Base-by-base conservation (phyloP, 2,888 invertebrate species). In the Eulithis prunata region DNA sequence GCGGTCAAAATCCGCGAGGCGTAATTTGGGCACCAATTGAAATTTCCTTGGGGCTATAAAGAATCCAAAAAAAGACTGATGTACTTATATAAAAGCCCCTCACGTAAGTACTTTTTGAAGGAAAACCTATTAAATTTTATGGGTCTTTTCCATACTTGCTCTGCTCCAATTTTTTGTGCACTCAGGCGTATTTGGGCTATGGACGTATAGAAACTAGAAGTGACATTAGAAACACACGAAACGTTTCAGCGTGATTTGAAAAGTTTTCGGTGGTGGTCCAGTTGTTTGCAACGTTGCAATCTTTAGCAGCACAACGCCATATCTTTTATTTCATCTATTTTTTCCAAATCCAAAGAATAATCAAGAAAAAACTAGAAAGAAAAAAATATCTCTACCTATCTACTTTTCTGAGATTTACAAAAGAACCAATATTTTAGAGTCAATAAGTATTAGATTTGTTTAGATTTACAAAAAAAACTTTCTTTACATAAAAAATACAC, bases 111-210 rank as follows among this genome's bases (percentile, higher is more conserved):
- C 82, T 89, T 90, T 89, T 90, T 89, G 88, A 82, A 86, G 90
- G 89, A 90, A 91, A 91, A 83, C 89, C 87, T 91, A 91, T 91
- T 90, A 91, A 92, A 89, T 91, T 92, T 92, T 91, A 91, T 87
- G 91, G 82, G 81, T 84, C 88, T 90, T 91, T 89, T 90, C 91
- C 91, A 90, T 91, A 90, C 89, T 79, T 80, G 90, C 81, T 79
- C 79, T 91, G 91, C 91, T 91, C 92, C 90, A 92, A 89, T 91
- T 92, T 91, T 89, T 91, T 91, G 84, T 81, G 81, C 79, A 75
- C 79, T 75, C 77, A 69, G 72, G 72, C 78, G 77, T 64, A 68
- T 82, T 79, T 66, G 60, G 49, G 68, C 28, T 76, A 71, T 70
- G 70, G 69, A 66, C 63, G 13, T 61, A 36, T 57, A 66, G 21